phyloP scores from a whole-genome alignment of 1,140 invertebrate genomes.

The Liolophura sinensis region DNA sequence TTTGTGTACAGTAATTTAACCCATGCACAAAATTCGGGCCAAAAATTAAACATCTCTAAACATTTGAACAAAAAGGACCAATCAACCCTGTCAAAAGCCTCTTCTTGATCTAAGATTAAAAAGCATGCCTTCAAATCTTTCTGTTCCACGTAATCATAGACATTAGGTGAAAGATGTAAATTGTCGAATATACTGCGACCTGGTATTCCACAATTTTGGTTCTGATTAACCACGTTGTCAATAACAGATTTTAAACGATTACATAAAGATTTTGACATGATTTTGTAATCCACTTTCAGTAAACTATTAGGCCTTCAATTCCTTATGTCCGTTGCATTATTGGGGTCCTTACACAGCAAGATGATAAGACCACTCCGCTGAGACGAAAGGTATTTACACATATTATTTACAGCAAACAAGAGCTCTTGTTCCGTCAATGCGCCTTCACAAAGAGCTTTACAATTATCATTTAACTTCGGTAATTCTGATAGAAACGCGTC shows the following conservation, averaged over 20 bases:
- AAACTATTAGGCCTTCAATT: slow-evolving; percentile 9
- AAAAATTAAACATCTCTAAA: background rate
- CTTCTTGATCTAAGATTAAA: slow-evolving; percentile 1
- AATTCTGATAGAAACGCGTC: no score
- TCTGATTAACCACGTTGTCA: background rate
- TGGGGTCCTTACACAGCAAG: background rate
- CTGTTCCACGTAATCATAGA: background rate
- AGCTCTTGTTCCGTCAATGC: no score
- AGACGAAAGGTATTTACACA: background rate
- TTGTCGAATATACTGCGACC: slow-evolving; percentile 1
- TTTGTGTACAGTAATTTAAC: background rate
- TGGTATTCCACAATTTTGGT: background rate
- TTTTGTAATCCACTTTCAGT: slow-evolving; percentile 9
- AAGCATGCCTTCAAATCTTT: background rate
- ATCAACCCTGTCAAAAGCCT: slow-evolving; percentile 5
- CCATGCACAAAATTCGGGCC: slow-evolving; percentile 3
- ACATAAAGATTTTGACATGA: background rate
- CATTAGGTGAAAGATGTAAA: background rate
- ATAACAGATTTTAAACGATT: background rate
- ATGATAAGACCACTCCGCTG: background rate
- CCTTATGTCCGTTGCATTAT: background rate
- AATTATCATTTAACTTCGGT: no score
- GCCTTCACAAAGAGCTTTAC: no score
- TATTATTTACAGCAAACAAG: no score
- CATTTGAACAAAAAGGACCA: background rate